A percentile compares a stretch with the other conserved stretches of the same genome.
Conservation (phyloP, 2,888 invertebrate species). For the Pantelozetes paolii region DNA sequence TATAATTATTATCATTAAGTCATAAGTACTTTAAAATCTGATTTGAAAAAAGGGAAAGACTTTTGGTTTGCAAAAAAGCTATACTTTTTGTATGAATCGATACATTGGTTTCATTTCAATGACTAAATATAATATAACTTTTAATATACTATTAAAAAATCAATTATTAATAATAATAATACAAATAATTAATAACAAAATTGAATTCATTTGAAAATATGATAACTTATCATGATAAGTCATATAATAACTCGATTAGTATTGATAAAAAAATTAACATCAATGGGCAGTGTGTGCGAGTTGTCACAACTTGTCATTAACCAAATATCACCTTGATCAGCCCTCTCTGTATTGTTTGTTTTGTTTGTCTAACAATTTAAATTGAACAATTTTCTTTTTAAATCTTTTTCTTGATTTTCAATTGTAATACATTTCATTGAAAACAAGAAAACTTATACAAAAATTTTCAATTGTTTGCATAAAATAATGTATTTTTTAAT, state of each 20-base stretch:
- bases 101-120: not conserved
- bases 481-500: slow-evolving; percentile 24
- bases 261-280: slow-evolving; percentile 24
- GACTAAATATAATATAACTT: too few relatives aligned
- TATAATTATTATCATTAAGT: too few relatives aligned
- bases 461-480: slow-evolving; percentile 14
- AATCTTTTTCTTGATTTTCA: too few relatives aligned
- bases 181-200: not conserved
- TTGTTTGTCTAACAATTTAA: not conserved
- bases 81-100: not conserved
- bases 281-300: slow-evolving; percentile 33
- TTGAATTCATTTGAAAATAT: not conserved
- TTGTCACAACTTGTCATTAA: slow-evolving; percentile 17
- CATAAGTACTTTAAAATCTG: too few relatives aligned
- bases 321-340: not conserved
- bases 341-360: too few relatives aligned
- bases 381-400: too few relatives aligned
- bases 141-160: too few relatives aligned
- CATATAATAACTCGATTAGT: not conserved
- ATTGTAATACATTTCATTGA: too few relatives aligned
- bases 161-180: not conserved
- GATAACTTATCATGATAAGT: slow-evolving; percentile 19
- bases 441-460: not conserved
- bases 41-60: slow-evolving; percentile 24
- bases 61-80: slow-evolving; percentile 24